Evolutionary conservation across 2,888 invertebrate genomes (phyloP).

Genomic region (Electrophaes corylata): DNA sequence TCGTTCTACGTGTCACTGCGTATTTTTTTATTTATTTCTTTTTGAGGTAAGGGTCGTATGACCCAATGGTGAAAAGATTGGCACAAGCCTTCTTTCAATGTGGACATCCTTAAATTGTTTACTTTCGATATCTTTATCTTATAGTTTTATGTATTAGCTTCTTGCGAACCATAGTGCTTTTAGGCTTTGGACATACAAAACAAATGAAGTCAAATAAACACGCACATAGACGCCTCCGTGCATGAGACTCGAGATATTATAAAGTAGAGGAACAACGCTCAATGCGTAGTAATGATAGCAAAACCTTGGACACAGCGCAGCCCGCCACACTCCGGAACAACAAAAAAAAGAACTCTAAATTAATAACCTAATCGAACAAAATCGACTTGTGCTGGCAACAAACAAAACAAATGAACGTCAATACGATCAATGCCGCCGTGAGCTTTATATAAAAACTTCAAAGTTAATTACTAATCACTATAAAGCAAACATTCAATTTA

Average conservation of each 20-base stretch:
- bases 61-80: not conserved
- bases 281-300: not conserved
- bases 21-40: not conserved
- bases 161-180: too few species aligned
- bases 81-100: too few species aligned
- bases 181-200: too few species aligned
- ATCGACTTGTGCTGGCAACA: slow-evolving; percentile 62
- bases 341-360: slow-evolving; percentile 28
- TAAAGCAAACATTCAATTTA: slow-evolving; percentile 85
- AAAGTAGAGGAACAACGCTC: not conserved
- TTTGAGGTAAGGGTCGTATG: not conserved
- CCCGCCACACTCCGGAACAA: slow-evolving; percentile 3
- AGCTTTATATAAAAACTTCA: slow-evolving; percentile 67
- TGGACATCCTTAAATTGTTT: too few species aligned
- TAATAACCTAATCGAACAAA: slow-evolving; percentile 60
- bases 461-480: slow-evolving; percentile 83
- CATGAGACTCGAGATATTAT: not conserved
- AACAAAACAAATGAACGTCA: slow-evolving; percentile 68
- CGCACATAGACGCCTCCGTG: not conserved
- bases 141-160: too few species aligned
- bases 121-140: too few species aligned
- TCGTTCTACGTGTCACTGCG: not conserved
- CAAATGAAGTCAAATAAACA: not conserved
- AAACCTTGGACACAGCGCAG: not conserved
- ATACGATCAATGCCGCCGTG: slow-evolving; percentile 69